These are phyloP conservation scores for Anthoptus insignis DNA, from an alignment of 2,888 invertebrate species.

Conservation along the genomic window DNA sequence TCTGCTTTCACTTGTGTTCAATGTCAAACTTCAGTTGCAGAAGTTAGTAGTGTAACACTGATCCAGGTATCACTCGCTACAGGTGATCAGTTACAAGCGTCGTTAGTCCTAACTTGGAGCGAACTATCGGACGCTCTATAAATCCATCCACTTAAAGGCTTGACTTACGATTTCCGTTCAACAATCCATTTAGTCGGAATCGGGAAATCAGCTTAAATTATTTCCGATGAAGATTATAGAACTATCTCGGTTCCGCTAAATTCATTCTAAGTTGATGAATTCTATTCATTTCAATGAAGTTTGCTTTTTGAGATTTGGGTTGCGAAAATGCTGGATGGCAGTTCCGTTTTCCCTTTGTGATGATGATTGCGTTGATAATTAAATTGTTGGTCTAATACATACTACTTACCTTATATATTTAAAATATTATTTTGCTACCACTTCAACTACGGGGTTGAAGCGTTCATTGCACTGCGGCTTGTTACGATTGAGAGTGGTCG, in stretches of 20 bases:
- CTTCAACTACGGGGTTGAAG: too few species aligned
- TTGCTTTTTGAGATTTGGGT: neutral
- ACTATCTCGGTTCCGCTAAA: constrained; percentile 32
- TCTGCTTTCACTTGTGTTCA: too few species aligned
- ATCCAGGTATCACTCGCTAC: constrained; percentile 16
- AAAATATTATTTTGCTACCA: too few species aligned
- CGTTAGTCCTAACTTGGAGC: constrained; percentile 30
- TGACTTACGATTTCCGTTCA: constrained; percentile 38
- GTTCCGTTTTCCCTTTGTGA: too few species aligned
- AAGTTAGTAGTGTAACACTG: neutral
- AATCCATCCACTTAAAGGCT: constrained; percentile 39
- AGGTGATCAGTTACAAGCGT: constrained; percentile 32
- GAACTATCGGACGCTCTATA: constrained; percentile 33
- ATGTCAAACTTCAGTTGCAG: too few species aligned
- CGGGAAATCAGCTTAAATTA: constrained; percentile 45
- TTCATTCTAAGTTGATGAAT: constrained; percentile 21
- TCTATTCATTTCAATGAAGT: constrained; percentile 6
- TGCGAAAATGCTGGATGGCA: neutral
- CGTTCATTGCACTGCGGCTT: too few species aligned
- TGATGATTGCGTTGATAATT: too few species aligned
- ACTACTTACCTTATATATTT: too few species aligned
- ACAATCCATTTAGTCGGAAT: constrained; percentile 43
- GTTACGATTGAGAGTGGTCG: too few species aligned
- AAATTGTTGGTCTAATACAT: too few species aligned
- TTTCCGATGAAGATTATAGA: constrained; percentile 47